These are phyloP conservation scores for Caradrina clavipalpis DNA, from an alignment of 2,888 invertebrate genomes.

Conservation along the genomic window DNA sequence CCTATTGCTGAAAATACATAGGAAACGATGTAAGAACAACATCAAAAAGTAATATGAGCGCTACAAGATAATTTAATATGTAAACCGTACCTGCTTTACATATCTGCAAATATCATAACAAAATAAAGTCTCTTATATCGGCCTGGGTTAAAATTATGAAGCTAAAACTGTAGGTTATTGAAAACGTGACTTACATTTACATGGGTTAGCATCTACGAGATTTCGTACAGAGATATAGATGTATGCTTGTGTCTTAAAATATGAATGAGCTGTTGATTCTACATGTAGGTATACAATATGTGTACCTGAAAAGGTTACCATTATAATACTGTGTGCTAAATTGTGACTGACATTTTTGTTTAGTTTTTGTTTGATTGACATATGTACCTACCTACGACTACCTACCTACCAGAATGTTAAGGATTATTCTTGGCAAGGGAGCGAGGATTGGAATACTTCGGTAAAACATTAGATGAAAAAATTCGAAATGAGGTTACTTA, in stretches of 20 bases:
- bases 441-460: background rate
- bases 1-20: constrained; percentile 6
- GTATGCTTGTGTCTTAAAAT: constrained; percentile 36
- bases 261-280: constrained; percentile 30
- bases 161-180: constrained; percentile 91
- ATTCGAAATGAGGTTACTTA: background rate
- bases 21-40: constrained; percentile 13
- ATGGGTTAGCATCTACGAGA: constrained; percentile 83
- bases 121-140: constrained; percentile 89
- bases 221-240: constrained; percentile 75
- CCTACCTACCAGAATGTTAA: background rate
- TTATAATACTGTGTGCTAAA: constrained; percentile 4
- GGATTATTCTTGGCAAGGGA: background rate
- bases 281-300: constrained; percentile 4
- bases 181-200: constrained; percentile 91
- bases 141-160: constrained; percentile 90
- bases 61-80: constrained; percentile 61
- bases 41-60: constrained; percentile 42
- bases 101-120: constrained; percentile 84
- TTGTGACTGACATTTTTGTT: constrained; percentile 29
- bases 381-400: background rate
- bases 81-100: constrained; percentile 71
- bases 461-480: background rate
- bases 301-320: constrained; percentile 24
- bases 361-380: background rate